phyloP scores from a whole-genome alignment of 1,140 invertebrate genomes.

The Anadara kagoshimensis region DNA sequence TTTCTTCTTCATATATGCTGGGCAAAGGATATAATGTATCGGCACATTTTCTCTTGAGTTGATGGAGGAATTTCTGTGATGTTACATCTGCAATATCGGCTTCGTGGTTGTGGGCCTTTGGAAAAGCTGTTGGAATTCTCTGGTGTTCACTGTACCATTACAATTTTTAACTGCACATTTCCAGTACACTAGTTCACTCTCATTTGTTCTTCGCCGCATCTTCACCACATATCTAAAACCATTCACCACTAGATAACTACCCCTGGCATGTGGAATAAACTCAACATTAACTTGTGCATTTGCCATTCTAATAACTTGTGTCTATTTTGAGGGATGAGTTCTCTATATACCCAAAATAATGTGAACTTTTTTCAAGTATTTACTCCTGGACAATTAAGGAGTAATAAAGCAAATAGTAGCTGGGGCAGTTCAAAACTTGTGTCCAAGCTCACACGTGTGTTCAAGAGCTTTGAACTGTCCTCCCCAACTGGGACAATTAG shows the following conservation, averaged over 20 bases:
- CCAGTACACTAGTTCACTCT: slow-evolving; percentile 18
- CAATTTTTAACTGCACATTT: slow-evolving; percentile 14
- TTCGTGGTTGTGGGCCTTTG: slow-evolving; percentile 12
- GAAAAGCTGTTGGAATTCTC: slow-evolving; percentile 1
- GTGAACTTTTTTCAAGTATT: no score
- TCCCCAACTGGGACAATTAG: no score
- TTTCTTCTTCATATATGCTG: slow-evolving; percentile 6
- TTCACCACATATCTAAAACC: slow-evolving; percentile 4
- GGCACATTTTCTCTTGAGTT: background rate
- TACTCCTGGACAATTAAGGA: no score
- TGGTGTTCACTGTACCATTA: slow-evolving; percentile 5
- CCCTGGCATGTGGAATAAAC: background rate
- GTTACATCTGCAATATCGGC: background rate
- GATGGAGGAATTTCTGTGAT: background rate
- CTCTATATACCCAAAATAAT: no score
- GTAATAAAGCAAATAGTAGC: no score
- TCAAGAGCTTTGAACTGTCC: no score
- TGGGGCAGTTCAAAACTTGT: no score
- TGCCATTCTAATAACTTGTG: slow-evolving; percentile 14
- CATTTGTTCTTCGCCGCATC: background rate
- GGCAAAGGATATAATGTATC: slow-evolving; percentile 1
- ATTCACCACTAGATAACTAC: slow-evolving; percentile 2
- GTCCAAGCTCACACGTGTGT: no score
- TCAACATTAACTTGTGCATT: slow-evolving; percentile 10
- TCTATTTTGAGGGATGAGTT: no score